Evolutionary conservation across 2,888 invertebrate genomes (phyloP).

Genomic region (Drosophila koepferae): DNA sequence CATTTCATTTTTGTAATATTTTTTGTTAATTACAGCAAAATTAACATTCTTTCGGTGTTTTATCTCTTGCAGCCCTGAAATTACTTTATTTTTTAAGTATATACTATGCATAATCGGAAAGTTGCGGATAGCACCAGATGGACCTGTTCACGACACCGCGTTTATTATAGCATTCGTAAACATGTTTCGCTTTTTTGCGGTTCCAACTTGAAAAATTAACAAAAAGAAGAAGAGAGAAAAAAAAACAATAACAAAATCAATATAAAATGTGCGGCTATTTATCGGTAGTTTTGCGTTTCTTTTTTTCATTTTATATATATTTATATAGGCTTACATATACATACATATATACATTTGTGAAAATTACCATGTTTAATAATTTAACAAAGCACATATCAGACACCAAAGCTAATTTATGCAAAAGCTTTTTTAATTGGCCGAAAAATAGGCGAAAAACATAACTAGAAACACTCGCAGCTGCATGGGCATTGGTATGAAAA

Average conservation of each 20-base stretch:
- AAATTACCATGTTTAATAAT: constrained; percentile 55
- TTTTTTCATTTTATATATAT: not conserved
- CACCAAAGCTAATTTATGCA: constrained; percentile 41
- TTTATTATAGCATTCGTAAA: constrained; percentile 49
- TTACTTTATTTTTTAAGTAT: constrained; percentile 5
- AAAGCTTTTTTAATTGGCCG: constrained; percentile 47
- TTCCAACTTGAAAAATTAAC: constrained; percentile 38
- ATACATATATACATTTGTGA: constrained; percentile 16
- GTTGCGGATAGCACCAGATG: constrained; percentile 33
- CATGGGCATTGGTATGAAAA: constrained; percentile 41
- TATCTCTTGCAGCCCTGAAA: constrained; percentile 35
- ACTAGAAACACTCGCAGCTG: constrained; percentile 7
- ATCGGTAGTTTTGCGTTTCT: constrained; percentile 17
- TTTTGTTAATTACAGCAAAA: not conserved
- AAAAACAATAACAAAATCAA: constrained; percentile 16
- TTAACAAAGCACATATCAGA: constrained; percentile 34
- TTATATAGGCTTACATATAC: too few relatives aligned
- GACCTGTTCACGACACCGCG: constrained; percentile 34
- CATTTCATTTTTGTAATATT: not conserved
- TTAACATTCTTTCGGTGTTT: not conserved
- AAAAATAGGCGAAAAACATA: constrained; percentile 12
- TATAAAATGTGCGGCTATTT: constrained; percentile 23
- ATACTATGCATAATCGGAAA: constrained; percentile 10
- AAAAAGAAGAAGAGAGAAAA: constrained; percentile 17
- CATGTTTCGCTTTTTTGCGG: constrained; percentile 60